These are phyloP conservation scores for Criorhina ranunculi DNA, from an alignment of 2,888 invertebrate species.

Conservation along the genomic window DNA sequence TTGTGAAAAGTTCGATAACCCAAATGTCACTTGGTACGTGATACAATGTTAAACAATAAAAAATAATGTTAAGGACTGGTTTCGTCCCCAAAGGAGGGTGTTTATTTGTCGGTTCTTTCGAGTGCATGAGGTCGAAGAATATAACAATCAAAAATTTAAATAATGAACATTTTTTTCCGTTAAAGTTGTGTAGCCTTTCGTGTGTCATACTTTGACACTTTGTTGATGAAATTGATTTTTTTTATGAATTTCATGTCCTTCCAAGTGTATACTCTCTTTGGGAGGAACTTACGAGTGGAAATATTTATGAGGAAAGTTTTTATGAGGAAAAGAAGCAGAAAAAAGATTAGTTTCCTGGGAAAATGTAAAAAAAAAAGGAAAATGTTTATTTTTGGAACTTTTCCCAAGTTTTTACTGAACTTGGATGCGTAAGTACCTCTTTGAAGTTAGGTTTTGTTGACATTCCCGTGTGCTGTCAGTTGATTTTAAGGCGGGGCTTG, in stretches of 20 bases:
- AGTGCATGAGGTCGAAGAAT: slow-evolving; percentile 17
- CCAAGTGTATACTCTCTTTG: background rate
- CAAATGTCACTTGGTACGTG: slow-evolving; percentile 19
- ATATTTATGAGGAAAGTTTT: slow-evolving; percentile 44
- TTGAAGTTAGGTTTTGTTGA: background rate
- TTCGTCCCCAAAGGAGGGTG: background rate
- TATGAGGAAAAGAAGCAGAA: background rate
- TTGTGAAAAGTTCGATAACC: slow-evolving; percentile 26
- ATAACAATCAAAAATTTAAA: slow-evolving; percentile 41
- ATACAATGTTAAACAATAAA: slow-evolving; percentile 19
- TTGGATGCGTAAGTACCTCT: background rate
- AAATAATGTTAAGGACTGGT: background rate
- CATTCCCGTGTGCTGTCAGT: background rate
- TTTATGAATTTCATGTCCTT: slow-evolving; percentile 12
- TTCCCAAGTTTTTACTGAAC: background rate
- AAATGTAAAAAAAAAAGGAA: background rate
- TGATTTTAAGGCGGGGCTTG: background rate
- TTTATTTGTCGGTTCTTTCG: background rate
- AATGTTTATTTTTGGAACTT: slow-evolving; percentile 3
- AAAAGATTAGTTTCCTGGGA: slow-evolving; percentile 14
- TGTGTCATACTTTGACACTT: slow-evolving; percentile 41
- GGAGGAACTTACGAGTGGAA: background rate
- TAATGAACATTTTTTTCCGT: slow-evolving; percentile 32
- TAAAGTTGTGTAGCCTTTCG: slow-evolving; percentile 42
- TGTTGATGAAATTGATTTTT: slow-evolving; percentile 31